Percentiles rank a stretch among this genome's conserved stretches.
phyloP scores from a whole-genome alignment of 2,888 invertebrate genomes.

The Eurois occulta region DNA sequence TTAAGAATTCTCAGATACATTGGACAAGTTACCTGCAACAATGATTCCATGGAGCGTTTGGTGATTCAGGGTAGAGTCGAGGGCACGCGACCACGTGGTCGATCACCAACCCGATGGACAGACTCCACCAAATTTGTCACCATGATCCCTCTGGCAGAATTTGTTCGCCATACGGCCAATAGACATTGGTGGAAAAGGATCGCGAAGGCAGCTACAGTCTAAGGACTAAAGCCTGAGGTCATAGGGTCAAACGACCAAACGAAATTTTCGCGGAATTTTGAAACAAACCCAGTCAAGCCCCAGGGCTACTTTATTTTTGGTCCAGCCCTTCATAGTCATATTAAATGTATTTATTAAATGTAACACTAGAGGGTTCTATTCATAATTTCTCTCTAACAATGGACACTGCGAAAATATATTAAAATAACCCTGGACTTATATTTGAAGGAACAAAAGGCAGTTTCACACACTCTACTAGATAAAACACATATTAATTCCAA shows the following conservation, averaged over 20 bases:
- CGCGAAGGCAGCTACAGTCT: too few relatives aligned
- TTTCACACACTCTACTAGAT: constrained; percentile 18
- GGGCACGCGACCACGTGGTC: too few relatives aligned
- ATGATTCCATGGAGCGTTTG: too few relatives aligned
- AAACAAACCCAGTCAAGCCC: constrained; percentile 4
- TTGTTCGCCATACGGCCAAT: too few relatives aligned
- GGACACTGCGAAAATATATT: constrained; percentile 46
- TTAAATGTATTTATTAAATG: constrained; percentile 51
- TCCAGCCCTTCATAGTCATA: constrained; percentile 24
- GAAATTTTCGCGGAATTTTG: neutral
- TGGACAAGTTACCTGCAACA: too few relatives aligned
- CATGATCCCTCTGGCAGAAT: too few relatives aligned
- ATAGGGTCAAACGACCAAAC: neutral
- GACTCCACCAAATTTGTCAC: too few relatives aligned
- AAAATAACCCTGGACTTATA: constrained; percentile 50
- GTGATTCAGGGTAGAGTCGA: too few relatives aligned
- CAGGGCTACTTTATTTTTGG: constrained; percentile 18
- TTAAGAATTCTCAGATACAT: too few relatives aligned
- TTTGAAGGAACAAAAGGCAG: constrained; percentile 33
- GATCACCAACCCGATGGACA: too few relatives aligned
- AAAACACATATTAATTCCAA: constrained; percentile 32
- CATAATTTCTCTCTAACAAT: constrained; percentile 45
- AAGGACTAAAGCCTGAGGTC: neutral
- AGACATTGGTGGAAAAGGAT: too few relatives aligned
- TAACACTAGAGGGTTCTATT: constrained; percentile 49